phyloP scores from a whole-genome alignment of 2,113 vertebrate species.

The Glaucidium brasilianum region DNA sequence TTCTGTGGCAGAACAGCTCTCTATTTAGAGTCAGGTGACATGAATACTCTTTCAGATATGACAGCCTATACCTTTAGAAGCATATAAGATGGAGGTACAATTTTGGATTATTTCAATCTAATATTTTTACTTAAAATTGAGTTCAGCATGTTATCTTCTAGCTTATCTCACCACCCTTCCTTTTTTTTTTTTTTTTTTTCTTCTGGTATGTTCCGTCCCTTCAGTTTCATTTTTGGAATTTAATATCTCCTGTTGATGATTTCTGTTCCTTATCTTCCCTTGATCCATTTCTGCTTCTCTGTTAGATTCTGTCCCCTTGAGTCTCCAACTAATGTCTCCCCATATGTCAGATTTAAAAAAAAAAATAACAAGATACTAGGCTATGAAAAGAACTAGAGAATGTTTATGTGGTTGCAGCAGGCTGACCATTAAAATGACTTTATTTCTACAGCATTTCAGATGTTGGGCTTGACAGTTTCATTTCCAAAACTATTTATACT shows the following conservation, averaged over 20 bases:
- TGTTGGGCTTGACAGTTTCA: conserved; percentile 64
- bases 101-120: not conserved
- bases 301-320: conserved; percentile 3
- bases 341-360: not conserved
- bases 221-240: conserved; percentile 17
- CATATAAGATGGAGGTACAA: not conserved
- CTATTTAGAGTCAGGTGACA: not conserved
- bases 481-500: conserved; percentile 73
- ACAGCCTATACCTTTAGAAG: not conserved
- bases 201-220: not conserved
- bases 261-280: conserved; percentile 35
- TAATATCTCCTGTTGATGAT: conserved; percentile 1
- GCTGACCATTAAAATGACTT: conserved; percentile 63
- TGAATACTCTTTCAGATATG: not conserved
- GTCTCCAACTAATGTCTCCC: not conserved
- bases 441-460: conserved; percentile 55
- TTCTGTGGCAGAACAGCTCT: not conserved
- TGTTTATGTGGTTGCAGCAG: conserved; percentile 3
- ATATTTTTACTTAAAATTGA: not conserved
- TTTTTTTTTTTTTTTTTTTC: not conserved
- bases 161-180: not conserved
- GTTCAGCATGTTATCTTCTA: not conserved
- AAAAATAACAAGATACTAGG: not conserved
- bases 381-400: conserved; percentile 6
- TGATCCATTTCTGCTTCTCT: conserved; percentile 2